These are phyloP conservation scores for Chloebia gouldiae DNA, from an alignment of 2,113 vertebrate species.

Conservation along the genomic window DNA sequence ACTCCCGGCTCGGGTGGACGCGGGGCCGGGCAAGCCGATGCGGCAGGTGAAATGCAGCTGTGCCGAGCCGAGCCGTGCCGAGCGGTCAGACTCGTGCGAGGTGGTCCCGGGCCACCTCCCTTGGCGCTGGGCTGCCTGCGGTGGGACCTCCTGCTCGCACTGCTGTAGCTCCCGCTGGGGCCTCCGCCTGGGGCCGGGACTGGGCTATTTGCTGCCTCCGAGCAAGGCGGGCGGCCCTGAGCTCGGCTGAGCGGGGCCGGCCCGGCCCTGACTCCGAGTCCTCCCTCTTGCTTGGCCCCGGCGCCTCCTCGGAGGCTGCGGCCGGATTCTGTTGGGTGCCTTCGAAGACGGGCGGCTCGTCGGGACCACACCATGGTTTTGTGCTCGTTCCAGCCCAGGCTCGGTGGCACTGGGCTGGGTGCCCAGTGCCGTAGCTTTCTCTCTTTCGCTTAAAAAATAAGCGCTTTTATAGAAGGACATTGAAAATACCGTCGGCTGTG, in stretches of 20 bases:
- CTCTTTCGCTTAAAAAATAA: neutral
- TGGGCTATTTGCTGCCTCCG: neutral
- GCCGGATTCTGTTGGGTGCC: neutral
- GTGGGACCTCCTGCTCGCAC: no score
- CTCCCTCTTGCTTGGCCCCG: neutral
- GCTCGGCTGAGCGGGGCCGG: neutral
- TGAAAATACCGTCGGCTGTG: neutral
- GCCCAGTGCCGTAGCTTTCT: accelerated
- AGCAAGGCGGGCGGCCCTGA: neutral
- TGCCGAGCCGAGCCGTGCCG: neutral
- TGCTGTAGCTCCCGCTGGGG: no score
- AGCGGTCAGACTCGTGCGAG: neutral
- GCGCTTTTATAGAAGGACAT: accelerated
- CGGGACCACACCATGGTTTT: accelerated
- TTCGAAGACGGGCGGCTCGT: accelerated
- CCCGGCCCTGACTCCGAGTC: neutral
- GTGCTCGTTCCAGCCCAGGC: accelerated
- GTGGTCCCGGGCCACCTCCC: neutral
- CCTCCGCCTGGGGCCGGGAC: no score
- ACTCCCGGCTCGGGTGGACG: no score
- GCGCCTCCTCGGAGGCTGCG: neutral
- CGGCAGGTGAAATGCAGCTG: neutral
- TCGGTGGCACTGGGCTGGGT: neutral
- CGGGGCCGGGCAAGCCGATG: no score
- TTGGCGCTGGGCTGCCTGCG: accelerated